Conservation (phyloP, 35 echinoderm and acorn worm species). For the Acanthaster planci region DNA sequence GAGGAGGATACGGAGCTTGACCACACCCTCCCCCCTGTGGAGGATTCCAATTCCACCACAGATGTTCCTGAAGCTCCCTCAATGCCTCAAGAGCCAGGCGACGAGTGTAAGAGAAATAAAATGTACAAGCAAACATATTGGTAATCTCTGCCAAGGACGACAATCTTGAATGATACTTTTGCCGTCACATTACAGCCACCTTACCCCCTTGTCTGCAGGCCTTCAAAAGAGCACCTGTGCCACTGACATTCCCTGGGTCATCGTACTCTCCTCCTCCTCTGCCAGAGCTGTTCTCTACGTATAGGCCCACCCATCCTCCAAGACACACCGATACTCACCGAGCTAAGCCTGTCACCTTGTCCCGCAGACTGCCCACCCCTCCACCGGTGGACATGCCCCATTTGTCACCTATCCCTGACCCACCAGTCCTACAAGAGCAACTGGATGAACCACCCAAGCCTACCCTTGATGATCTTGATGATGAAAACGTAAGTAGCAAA, state of each 20-base stretch:
- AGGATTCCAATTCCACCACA: not conserved
- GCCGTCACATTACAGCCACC: too few relatives aligned
- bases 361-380: not conserved
- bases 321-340: not conserved
- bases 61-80: too few relatives aligned
- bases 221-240: too few relatives aligned
- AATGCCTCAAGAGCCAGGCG: not conserved
- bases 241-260: not conserved
- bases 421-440: not conserved
- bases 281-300: not conserved
- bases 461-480: too few relatives aligned
- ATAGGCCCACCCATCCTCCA: not conserved
- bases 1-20: conserved; percentile 4
- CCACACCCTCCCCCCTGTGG: not conserved
- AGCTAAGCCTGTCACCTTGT: conserved; percentile 1
- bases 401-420: not conserved
- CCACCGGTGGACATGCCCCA: not conserved
- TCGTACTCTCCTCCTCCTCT: not conserved
- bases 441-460: too few relatives aligned
- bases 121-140: not conserved
- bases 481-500: too few relatives aligned
- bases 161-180: too few relatives aligned
- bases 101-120: not conserved
- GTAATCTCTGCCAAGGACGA: too few relatives aligned
- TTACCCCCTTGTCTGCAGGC: too few relatives aligned